These are phyloP conservation scores for Caerostris darwini DNA, from an alignment of 1,140 invertebrate genomes.

Conservation along the genomic window DNA sequence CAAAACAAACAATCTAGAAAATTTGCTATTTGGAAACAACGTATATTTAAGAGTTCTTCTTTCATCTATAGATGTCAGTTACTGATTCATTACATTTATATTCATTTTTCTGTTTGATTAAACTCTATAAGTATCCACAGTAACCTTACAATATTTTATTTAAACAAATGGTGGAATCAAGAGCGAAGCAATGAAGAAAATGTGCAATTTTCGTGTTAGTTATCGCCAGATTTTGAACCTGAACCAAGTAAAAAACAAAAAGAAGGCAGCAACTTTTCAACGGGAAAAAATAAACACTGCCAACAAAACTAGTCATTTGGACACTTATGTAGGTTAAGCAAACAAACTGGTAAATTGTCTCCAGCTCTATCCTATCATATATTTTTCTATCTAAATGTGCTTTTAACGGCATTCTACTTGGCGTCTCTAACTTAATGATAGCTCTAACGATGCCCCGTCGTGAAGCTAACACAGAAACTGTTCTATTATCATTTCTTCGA, in stretches of 20 bases:
- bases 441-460: background rate
- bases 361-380: background rate
- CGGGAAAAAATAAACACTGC: background rate
- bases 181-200: no score
- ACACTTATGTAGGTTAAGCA: conserved; percentile 62
- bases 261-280: background rate
- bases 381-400: conserved; percentile 62
- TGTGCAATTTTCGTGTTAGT: background rate
- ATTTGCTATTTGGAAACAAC: no score
- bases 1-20: no score
- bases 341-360: conserved; percentile 46
- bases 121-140: no score
- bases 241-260: background rate
- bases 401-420: conserved; percentile 55
- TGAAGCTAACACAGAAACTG: background rate
- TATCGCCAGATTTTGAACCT: background rate
- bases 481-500: conserved; percentile 1
- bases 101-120: no score
- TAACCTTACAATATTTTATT: no score
- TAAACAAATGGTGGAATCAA: no score
- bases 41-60: no score
- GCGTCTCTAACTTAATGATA: conserved; percentile 14
- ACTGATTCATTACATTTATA: no score
- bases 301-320: conserved; percentile 36
- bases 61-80: no score